Evolutionary conservation across 2,113 vertebrate genomes (phyloP).

Genomic region (Chaenogobius annularis): DNA sequence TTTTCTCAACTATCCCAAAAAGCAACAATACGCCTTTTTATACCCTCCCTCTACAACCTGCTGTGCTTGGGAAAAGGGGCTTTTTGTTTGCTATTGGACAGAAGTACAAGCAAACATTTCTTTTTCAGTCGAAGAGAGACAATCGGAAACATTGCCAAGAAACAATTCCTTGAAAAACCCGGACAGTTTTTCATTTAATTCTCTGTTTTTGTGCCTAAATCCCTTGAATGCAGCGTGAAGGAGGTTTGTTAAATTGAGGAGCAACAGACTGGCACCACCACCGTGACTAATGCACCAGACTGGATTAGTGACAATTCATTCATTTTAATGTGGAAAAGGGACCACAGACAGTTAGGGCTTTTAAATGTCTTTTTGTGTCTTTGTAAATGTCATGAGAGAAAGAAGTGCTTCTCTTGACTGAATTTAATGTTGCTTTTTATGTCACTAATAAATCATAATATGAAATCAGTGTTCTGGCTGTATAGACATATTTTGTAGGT

Average conservation of each 20-base stretch:
- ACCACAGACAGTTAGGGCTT: background rate
- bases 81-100: background rate
- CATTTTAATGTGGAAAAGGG: background rate
- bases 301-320: background rate
- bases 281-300: constrained; percentile 2
- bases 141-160: background rate
- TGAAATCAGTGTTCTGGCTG: background rate
- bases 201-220: constrained; percentile 1
- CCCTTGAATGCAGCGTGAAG: constrained; percentile 2
- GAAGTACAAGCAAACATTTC: background rate
- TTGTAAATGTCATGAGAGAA: background rate
- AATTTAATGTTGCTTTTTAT: background rate
- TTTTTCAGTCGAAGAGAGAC: background rate
- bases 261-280: constrained; percentile 5
- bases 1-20: background rate
- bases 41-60: background rate
- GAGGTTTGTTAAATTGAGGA: constrained; percentile 4
- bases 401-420: background rate
- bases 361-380: background rate
- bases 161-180: constrained; percentile 1
- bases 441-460: background rate
- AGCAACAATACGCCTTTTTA: background rate
- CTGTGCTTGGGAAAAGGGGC: background rate
- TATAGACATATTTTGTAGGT: background rate
- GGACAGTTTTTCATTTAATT: constrained; percentile 2